A percentile compares a stretch with the other conserved stretches of the same genome.
Evolutionary conservation across 2,888 invertebrate genomes (phyloP).

Genomic region (Junonia oenone): DNA sequence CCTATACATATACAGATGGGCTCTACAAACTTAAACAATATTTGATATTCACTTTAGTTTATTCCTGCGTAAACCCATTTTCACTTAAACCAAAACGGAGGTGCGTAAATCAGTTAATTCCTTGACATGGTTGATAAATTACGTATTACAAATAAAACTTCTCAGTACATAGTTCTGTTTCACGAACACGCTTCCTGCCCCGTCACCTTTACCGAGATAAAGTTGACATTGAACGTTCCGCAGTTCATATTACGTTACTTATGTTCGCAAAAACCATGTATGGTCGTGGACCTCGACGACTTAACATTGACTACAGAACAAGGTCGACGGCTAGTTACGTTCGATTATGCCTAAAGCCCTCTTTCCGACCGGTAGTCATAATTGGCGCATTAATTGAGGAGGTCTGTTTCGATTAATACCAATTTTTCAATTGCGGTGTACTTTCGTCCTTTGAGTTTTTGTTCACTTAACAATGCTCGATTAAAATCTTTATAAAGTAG

Average conservation of each 20-base stretch:
- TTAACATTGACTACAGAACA: conserved; percentile 39
- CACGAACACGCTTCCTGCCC: conserved; percentile 7
- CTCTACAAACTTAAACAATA: no score
- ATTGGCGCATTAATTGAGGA: conserved; percentile 8
- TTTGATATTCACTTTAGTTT: no score
- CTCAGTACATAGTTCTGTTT: conserved; percentile 2
- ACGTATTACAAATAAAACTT: not conserved
- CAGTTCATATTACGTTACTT: conserved; percentile 1
- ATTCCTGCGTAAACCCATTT: no score
- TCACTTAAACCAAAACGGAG: no score
- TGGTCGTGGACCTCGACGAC: conserved; percentile 50
- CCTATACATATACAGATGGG: not conserved
- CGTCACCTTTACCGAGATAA: conserved; percentile 15
- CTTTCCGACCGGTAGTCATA: conserved; percentile 10
- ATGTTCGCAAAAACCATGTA: conserved; percentile 43
- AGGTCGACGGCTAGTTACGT: conserved; percentile 23
- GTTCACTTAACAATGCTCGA: not conserved
- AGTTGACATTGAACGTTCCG: conserved; percentile 17
- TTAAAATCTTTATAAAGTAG: not conserved
- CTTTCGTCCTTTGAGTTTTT: not conserved
- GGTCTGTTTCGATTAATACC: conserved; percentile 15
- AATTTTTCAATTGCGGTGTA: conserved; percentile 21
- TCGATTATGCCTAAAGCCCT: conserved; percentile 21
- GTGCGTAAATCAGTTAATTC: not conserved
- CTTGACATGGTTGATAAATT: not conserved